These are phyloP conservation scores for Antheraea assamensis DNA, from an alignment of 2,888 invertebrate genomes.

Conservation along the genomic window DNA sequence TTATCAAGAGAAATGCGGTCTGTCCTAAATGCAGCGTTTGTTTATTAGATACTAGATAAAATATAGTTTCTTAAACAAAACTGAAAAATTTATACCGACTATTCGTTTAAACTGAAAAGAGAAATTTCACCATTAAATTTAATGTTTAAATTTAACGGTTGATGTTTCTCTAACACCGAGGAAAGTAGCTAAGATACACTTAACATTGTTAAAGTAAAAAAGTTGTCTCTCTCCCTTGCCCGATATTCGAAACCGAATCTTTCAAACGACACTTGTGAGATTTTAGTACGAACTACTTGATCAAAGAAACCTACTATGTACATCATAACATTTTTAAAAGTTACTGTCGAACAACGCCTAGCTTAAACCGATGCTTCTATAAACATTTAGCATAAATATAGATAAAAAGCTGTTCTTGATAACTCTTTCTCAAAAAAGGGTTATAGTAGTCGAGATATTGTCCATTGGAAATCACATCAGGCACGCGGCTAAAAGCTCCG, in stretches of 20 bases:
- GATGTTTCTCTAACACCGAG: not conserved
- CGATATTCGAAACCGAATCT: not conserved
- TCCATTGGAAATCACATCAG: too few relatives aligned
- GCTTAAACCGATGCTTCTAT: too few relatives aligned
- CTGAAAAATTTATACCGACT: not conserved
- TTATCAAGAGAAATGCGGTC: constrained; percentile 13
- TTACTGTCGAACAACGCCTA: too few relatives aligned
- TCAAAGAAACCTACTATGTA: too few relatives aligned
- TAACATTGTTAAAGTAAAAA: not conserved
- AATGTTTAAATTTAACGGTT: not conserved
- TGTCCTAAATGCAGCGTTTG: constrained; percentile 9
- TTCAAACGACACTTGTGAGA: not conserved
- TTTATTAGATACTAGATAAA: constrained; percentile 15
- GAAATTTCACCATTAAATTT: not conserved
- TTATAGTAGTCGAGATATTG: too few relatives aligned
- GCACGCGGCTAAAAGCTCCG: too few relatives aligned
- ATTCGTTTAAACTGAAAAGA: not conserved
- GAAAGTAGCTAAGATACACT: not conserved
- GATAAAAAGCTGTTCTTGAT: too few relatives aligned
- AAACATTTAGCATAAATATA: too few relatives aligned
- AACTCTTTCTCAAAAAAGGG: too few relatives aligned
- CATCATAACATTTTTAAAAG: too few relatives aligned
- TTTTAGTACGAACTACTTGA: not conserved
- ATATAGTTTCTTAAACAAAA: constrained; percentile 5
- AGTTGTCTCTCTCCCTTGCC: not conserved